Evolutionary conservation across 2,888 invertebrate species (phyloP).

Genomic region (Lamproptera curius): DNA sequence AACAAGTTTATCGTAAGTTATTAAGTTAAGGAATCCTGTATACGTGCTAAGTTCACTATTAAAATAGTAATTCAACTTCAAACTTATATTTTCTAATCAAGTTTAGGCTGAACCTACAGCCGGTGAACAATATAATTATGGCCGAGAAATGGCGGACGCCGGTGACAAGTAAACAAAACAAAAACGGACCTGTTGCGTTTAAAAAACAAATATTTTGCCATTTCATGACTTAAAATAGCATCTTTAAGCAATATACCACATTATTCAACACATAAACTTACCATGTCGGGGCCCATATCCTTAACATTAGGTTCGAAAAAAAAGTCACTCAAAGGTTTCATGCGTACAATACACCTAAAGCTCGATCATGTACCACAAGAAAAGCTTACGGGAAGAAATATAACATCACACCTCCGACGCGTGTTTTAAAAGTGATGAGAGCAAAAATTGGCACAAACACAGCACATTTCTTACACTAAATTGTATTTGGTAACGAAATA

Average conservation of each 20-base stretch:
- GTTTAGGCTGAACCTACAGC: conserved; percentile 34
- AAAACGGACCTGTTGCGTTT: conserved; percentile 79
- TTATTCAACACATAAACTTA: conserved; percentile 61
- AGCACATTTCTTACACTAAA: conserved; percentile 56
- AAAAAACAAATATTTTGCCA: conserved; percentile 48
- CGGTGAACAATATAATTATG: conserved; percentile 66
- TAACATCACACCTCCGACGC: conserved; percentile 44
- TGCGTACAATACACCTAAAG: conserved; percentile 74
- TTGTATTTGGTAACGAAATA: conserved; percentile 43
- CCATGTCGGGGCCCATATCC: conserved; percentile 91
- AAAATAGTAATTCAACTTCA: background rate
- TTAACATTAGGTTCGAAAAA: conserved; percentile 86
- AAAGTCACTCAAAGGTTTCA: conserved; percentile 84
- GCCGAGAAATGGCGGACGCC: conserved; percentile 79
- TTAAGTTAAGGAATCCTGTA: too few species aligned
- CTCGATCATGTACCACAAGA: conserved; percentile 59
- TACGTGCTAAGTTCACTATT: too few species aligned
- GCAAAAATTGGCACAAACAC: conserved; percentile 40
- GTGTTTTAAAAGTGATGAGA: conserved; percentile 38
- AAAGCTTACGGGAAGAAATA: conserved; percentile 50
- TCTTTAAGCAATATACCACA: conserved; percentile 37
- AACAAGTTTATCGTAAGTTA: too few species aligned
- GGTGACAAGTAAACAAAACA: conserved; percentile 80
- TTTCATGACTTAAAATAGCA: conserved; percentile 67
- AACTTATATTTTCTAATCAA: background rate